Evolutionary conservation across 2,797 vertebrate species (phyloP).

Genomic region (Dendrocincla fuliginosa): DNA sequence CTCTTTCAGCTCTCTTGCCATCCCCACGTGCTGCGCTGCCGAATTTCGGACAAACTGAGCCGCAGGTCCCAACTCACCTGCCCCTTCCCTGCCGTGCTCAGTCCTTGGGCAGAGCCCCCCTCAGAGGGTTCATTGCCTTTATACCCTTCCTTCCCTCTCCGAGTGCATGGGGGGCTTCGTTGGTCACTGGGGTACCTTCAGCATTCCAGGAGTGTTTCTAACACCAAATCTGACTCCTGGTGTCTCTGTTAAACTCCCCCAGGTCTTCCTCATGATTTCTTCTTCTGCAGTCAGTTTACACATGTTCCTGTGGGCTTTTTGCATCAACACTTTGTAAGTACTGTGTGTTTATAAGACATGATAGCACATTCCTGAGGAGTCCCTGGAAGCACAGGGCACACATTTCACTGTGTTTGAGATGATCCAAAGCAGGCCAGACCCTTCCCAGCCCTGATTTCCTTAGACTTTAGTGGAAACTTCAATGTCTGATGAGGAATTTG

Average conservation of each 20-base stretch:
- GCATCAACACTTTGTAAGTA: neutral
- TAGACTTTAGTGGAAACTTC: neutral
- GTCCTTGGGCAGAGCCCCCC: neutral
- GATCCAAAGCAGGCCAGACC: neutral
- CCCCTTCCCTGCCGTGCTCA: neutral
- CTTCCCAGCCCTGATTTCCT: neutral
- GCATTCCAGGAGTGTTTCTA: neutral
- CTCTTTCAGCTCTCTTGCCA: neutral
- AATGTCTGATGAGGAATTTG: neutral
- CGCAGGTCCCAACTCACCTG: neutral
- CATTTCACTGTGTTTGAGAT: neutral
- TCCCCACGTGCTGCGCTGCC: fast-evolving
- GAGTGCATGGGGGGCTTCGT: neutral
- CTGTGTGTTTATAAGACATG: constrained; percentile 1
- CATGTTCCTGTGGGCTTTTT: constrained; percentile 27
- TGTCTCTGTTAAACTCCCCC: constrained; percentile 24
- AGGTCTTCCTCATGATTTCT: neutral
- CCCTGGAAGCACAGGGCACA: neutral
- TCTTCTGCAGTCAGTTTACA: constrained; percentile 10
- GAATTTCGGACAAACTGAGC: neutral
- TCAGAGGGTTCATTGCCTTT: neutral
- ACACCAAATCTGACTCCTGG: constrained; percentile 15
- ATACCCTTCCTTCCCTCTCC: neutral
- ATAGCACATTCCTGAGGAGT: neutral
- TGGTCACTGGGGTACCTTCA: neutral